A percentile compares a stretch with the other conserved stretches of the same genome.
Evolutionary conservation across 2,888 invertebrate species (phyloP).

Genomic region (Xylota sylvarum): DNA sequence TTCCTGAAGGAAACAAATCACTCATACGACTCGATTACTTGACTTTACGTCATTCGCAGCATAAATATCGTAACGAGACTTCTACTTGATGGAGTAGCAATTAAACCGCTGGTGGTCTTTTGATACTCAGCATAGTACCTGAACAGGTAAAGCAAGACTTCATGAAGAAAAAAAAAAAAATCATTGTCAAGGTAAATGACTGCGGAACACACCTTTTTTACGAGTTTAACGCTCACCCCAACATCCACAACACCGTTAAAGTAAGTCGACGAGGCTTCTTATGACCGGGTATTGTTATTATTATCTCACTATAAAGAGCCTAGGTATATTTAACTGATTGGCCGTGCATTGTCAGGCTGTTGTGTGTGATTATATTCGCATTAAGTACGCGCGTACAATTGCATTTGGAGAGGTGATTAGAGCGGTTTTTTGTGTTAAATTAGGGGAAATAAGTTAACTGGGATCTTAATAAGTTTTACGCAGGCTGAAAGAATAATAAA

Average conservation of each 20-base stretch:
- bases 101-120: constrained; percentile 22
- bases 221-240: background rate
- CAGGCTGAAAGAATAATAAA: background rate
- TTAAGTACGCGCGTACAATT: constrained; percentile 17
- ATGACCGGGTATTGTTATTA: background rate
- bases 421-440: constrained; percentile 1
- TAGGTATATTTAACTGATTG: constrained; percentile 27
- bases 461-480: background rate
- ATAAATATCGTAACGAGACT: background rate
- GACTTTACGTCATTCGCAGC: background rate
- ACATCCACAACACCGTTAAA: background rate
- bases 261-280: background rate
- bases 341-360: constrained; percentile 5
- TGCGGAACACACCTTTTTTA: constrained; percentile 22
- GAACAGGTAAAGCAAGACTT: background rate
- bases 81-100: background rate
- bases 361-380: constrained; percentile 18
- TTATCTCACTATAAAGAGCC: constrained; percentile 6
- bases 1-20: constrained; percentile 24
- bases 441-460: constrained; percentile 9
- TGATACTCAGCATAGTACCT: background rate
- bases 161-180: constrained; percentile 7
- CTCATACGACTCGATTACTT: background rate
- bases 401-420: constrained; percentile 12
- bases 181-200: constrained; percentile 56